Conservation (phyloP, 2,797 vertebrate species). For the Otolemur crassicaudatus region DNA sequence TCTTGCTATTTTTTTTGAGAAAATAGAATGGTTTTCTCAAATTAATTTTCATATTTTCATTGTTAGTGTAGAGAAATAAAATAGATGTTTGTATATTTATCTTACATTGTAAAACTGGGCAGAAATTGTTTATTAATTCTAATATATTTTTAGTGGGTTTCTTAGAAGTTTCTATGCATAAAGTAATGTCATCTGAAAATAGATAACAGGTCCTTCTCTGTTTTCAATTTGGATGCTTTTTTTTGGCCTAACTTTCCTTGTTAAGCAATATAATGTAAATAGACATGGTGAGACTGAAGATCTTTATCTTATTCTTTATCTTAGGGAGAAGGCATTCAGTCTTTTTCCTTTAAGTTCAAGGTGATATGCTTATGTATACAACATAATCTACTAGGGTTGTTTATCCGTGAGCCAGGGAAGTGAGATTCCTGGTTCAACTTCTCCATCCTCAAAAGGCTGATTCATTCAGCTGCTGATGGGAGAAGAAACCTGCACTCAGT, state of each 20-base stretch:
- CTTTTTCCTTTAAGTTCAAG: neutral
- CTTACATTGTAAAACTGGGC: neutral
- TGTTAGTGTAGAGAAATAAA: slow-evolving; percentile 29
- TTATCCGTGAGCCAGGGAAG: neutral
- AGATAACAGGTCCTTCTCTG: slow-evolving; percentile 9
- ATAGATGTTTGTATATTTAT: neutral
- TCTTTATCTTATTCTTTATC: neutral
- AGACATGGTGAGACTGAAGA: neutral
- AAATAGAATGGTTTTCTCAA: neutral
- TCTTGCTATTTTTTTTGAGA: neutral
- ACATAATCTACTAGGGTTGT: neutral
- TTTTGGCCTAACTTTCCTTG: neutral
- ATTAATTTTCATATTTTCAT: slow-evolving; percentile 20
- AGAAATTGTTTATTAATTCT: slow-evolving; percentile 1
- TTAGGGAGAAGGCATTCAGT: neutral
- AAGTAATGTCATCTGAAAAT: neutral
- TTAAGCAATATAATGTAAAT: neutral
- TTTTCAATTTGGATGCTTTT: neutral
- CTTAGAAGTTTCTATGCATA: neutral
- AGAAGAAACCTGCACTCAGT: neutral
- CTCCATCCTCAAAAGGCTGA: neutral
- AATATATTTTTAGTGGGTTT: neutral
- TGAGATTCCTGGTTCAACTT: neutral
- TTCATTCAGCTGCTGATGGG: neutral
- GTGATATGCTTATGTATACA: neutral